Evolutionary conservation across 2,888 invertebrate species (phyloP), one percentile per base, ranked within the genome.

Genomic region (Cistogaster globosa): DNA sequence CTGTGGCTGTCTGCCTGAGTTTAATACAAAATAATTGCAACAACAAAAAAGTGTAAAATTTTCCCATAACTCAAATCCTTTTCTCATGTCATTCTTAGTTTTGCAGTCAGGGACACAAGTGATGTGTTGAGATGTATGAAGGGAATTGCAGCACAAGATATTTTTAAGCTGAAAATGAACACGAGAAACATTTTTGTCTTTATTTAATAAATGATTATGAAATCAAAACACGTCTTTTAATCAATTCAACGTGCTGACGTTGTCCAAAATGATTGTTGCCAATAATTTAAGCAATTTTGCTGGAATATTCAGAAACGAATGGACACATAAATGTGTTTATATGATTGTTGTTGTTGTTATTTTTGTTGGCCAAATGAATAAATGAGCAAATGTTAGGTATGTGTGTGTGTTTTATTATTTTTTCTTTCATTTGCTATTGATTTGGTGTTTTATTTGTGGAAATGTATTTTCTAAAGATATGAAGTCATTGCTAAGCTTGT

Each of bases 171-270:
- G 22, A 60, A 67, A 58, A 51, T n/a, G 16, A 58, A 32, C n/a
- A 42, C 5, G 16, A 72, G 71, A 26, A 71, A 38, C n/a, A 42
- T 71, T 82, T 32, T 77, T 77, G 76, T 65, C 65, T 76, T 63
- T 75, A 58, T 68, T 82, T 80, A 74, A 74, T 67, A 74, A 62
- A 82, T 88, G 87, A 87, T 90, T 90, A 89, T 88, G 88, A 88
- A 90, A 89, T 88, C 88, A 83, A 83, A 87, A 87, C 91, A 90
- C 90, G 91, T 90, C 87, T 89, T 88, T 89, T 90, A 90, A 90
- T 90, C 89, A 90, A 89, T 88, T 88, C 86, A 89, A 90, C 91
- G 90, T 90, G 91, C 88, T 85, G 85, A 85, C 82, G 85, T 85
- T 85, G 78, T 79, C 82, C 82, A 85, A 85, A 84, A 69, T 85